Base-by-base conservation (phyloP, 2,797 vertebrate species). In the Crenuchus spilurus region DNA sequence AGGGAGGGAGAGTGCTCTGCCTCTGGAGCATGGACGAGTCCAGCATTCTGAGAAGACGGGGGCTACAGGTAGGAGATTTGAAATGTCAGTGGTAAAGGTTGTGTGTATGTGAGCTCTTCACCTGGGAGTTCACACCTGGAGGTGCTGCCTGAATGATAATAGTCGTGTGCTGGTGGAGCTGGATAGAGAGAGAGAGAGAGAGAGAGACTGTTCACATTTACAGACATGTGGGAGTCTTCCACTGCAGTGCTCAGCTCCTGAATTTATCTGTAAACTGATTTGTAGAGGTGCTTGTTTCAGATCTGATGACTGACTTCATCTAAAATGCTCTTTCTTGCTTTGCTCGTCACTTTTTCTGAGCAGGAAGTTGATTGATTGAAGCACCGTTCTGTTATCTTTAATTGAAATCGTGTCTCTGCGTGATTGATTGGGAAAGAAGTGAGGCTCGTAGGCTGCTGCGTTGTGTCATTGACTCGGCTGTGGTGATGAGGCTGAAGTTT, bases 21-120 rank as follows among this genome's bases (percentile, higher is more conserved):
- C 85, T 82, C 75, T 64, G 77, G 81, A 90, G 85, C 83, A 96
- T 98, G 96, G 96, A 98, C 75, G 95, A 96, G 93, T 93, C 94
- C 81, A 96, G 96, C 90, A 95, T 96, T 89, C 93, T 97, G 86
- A 94, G 96, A 84, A 90, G 95, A 72, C 92, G 95, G 71, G 96
- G 95, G 87, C 92, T 97, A 92, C 96, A 98, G 96, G 96, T 98
- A 95, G 88, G 94, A 81, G 35, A 78, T 71, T n/a, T 74, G 51
- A 74, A 6, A 37, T 3, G 3, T 10, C 11, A 33, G 11, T n/a
- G 1, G 14, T 16, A 28, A 51, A 54, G 54, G 37, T 0, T 61
- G 62, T 3, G 61, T 6, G 28, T 11, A 9, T 48, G 18, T 81
- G 26, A 46, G 51, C 61, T 31, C 24, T 54, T 60, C 42, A 41